Evolutionary conservation across 23 tunicate genomes (phyloP).

Genomic region (Styela clava): DNA sequence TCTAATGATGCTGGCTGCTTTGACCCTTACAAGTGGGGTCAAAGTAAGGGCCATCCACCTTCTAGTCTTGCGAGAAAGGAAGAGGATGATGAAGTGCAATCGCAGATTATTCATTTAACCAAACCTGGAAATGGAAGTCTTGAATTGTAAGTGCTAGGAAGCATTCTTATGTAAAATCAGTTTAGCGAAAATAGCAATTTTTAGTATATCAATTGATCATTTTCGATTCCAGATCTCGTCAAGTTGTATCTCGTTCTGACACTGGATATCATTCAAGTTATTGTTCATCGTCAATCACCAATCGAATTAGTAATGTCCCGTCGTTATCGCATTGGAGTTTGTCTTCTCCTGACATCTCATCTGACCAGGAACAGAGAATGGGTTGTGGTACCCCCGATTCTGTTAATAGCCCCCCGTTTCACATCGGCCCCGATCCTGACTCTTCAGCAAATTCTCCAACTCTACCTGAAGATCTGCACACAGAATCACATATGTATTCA

Average conservation of each 20-base stretch:
- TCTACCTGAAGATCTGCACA: slow-evolving; percentile 14
- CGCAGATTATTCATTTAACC: not conserved
- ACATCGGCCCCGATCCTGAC: slow-evolving; percentile 35
- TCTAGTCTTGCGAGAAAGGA: not conserved
- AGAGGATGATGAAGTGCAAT: not conserved
- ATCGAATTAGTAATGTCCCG: not conserved
- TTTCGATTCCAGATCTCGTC: not conserved
- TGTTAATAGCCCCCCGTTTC: slow-evolving; percentile 34
- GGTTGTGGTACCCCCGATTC: slow-evolving; percentile 25
- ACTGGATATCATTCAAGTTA: slow-evolving; percentile 9
- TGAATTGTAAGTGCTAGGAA: not conserved
- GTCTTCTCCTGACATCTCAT: slow-evolving; percentile 78
- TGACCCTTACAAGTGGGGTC: slow-evolving; percentile 94
- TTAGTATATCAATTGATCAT: not conserved
- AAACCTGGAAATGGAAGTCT: not conserved
- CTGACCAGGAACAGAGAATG: slow-evolving; percentile 55
- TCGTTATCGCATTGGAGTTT: slow-evolving; percentile 48
- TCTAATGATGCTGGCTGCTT: slow-evolving; percentile 57
- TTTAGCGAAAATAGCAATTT: not conserved
- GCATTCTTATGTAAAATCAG: not conserved
- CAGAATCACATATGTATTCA: slow-evolving; percentile 12
- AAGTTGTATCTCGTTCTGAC: not conserved
- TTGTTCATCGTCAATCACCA: slow-evolving; percentile 13
- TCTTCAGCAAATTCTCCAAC: slow-evolving; percentile 23
- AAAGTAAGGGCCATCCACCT: not conserved